A percentile compares a stretch with the other conserved stretches of the same genome.
These are phyloP conservation scores for Atherinomorus stipes DNA, from an alignment of 2,113 vertebrate species.

Conservation along the genomic window DNA sequence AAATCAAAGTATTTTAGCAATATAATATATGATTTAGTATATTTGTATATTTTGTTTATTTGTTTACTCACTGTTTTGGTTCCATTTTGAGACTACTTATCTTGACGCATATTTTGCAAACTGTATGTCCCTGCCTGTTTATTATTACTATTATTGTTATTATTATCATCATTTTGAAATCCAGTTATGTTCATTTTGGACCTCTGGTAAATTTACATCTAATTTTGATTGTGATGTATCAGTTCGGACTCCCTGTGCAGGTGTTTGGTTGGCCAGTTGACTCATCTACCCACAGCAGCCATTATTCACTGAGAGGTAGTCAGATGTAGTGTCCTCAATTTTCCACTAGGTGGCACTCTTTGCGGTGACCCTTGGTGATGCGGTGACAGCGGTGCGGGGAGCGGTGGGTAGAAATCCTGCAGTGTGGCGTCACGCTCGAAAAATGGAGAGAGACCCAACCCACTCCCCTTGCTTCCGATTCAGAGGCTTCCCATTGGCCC, in stretches of 20 bases:
- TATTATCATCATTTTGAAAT: too few species aligned
- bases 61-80: too few species aligned
- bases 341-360: slow-evolving; percentile 66
- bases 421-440: slow-evolving; percentile 83
- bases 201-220: not conserved
- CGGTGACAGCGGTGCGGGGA: slow-evolving; percentile 66
- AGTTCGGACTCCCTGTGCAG: not conserved
- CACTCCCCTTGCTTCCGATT: not conserved
- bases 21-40: too few species aligned
- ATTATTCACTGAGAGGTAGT: not conserved
- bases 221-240: not conserved
- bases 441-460: slow-evolving; percentile 30
- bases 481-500: slow-evolving; percentile 60
- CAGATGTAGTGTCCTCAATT: not conserved
- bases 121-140: too few species aligned
- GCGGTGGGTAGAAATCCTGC: slow-evolving; percentile 82
- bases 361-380: slow-evolving; percentile 46
- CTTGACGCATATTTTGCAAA: too few species aligned
- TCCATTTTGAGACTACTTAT: too few species aligned
- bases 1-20: too few species aligned
- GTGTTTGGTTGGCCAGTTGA: not conserved
- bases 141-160: too few species aligned
- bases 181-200: too few species aligned
- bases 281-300: not conserved
- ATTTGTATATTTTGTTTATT: too few species aligned